A percentile compares a stretch with the other conserved stretches of the same genome.
Evolutionary conservation across 2,113 vertebrate species (phyloP).

Genomic region (Poecile atricapillus): DNA sequence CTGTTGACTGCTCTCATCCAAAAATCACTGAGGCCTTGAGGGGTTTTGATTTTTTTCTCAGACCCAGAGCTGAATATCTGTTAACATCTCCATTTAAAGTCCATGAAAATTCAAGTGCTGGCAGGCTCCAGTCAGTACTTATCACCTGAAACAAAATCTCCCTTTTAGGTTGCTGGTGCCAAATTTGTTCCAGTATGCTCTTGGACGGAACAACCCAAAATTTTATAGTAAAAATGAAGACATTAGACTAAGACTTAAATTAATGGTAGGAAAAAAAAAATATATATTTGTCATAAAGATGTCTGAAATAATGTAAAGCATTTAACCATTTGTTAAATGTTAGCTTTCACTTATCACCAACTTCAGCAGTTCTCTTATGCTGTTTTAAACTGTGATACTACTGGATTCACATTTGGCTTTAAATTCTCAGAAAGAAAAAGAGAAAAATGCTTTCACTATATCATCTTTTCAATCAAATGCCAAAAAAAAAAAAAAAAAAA

Average conservation of each 20-base stretch:
- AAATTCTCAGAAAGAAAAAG: background rate
- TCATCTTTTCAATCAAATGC: background rate
- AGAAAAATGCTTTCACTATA: background rate
- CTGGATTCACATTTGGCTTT: background rate
- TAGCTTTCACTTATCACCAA: background rate
- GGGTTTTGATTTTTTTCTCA: slow-evolving; percentile 8
- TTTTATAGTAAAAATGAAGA: background rate
- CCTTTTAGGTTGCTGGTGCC: background rate
- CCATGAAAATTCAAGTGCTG: slow-evolving; percentile 21
- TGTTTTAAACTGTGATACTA: background rate
- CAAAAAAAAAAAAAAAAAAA: background rate
- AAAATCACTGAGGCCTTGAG: slow-evolving; percentile 40
- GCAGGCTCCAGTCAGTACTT: background rate
- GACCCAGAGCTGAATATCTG: background rate
- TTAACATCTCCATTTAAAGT: slow-evolving; percentile 53
- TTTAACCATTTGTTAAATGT: background rate
- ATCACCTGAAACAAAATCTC: slow-evolving; percentile 9
- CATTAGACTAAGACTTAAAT: background rate
- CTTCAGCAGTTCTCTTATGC: background rate
- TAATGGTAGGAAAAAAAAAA: background rate
- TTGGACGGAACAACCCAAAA: background rate
- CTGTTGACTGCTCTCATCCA: slow-evolving; percentile 12
- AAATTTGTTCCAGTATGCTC: background rate
- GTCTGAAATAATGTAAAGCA: background rate
- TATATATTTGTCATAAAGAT: background rate